Evolutionary conservation across 2,797 vertebrate genomes (phyloP), one percentile per base, ranked within the genome.

Genomic region (Zenarchopterus dispar): DNA sequence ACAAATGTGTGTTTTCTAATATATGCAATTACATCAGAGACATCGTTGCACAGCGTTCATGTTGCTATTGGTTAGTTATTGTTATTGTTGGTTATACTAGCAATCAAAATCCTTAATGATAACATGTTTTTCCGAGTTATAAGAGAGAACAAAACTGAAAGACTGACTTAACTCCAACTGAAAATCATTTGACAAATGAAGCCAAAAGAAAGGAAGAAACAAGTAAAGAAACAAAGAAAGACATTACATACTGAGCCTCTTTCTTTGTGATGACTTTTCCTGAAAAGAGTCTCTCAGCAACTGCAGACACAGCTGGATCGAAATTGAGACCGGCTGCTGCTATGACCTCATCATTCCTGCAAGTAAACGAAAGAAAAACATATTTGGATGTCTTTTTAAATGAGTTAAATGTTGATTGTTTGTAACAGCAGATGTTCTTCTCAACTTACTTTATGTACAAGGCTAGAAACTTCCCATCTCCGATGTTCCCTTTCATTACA

Each of bases 371-470:
- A 44, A 21, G 6, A 11, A 5, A 1, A 45, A 13, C 1, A 57
- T 24, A 56, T 56, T 9, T 60, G 2, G 3, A 59, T 15, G 42
- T 47, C n/a, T 2, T 49, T 31, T 52, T n/a, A 60, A 17, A 60
- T 5, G 7, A 26, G 4, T 17, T 13, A 5, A 0, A 9, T 41
- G 41, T 39, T n/a, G 56, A 4, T 9, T 10, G 17, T 19, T n/a
- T 5, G 8, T 2, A 28, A 9, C 3, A 45, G 23, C 26, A 46
- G 10, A 16, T n/a, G 6, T 54, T 51, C 19, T 51, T 50, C 10
- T 72, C 2, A 33, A 73, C 94, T 88, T 86, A 96, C 95, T 93
- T 95, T 74, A 96, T 87, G 75, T 96, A 96, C 73, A 96, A 90
- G 23, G 93, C 91, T 17, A 96, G 88, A 81, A 96, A 96, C 72